These are phyloP conservation scores for Pedetes capensis DNA, from an alignment of 2,113 vertebrate genomes.

Conservation along the genomic window DNA sequence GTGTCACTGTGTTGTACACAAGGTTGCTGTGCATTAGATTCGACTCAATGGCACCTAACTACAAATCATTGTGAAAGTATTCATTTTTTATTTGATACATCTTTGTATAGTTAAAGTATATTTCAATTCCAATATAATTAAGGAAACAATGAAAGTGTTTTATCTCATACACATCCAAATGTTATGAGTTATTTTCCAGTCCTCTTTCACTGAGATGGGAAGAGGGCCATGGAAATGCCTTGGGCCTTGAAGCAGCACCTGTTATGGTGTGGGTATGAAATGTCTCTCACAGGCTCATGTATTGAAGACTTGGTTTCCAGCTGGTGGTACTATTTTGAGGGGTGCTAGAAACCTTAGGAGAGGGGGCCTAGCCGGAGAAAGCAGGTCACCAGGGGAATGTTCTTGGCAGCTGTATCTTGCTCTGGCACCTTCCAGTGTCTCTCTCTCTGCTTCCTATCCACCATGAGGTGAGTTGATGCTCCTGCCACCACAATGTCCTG, in stretches of 20 bases:
- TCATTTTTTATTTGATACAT: neutral
- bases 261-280: neutral
- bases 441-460: neutral
- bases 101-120: constrained; percentile 44
- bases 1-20: too few species aligned
- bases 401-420: neutral
- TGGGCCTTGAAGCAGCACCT: neutral
- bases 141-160: neutral
- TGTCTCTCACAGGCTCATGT: neutral
- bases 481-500: neutral
- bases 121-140: neutral
- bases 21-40: too few species aligned
- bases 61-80: neutral
- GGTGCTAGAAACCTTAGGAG: neutral
- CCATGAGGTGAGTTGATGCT: neutral
- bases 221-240: neutral
- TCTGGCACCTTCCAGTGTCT: neutral
- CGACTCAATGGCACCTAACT: too few species aligned
- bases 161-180: neutral
- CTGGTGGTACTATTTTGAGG: neutral
- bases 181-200: neutral
- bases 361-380: neutral
- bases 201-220: neutral
- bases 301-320: neutral
- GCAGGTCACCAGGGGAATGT: too few species aligned